A percentile compares a stretch with the other conserved stretches of the same genome.
Conservation (phyloP, 35 echinoderm and acorn worm genomes). For the Chiridota heheva region DNA sequence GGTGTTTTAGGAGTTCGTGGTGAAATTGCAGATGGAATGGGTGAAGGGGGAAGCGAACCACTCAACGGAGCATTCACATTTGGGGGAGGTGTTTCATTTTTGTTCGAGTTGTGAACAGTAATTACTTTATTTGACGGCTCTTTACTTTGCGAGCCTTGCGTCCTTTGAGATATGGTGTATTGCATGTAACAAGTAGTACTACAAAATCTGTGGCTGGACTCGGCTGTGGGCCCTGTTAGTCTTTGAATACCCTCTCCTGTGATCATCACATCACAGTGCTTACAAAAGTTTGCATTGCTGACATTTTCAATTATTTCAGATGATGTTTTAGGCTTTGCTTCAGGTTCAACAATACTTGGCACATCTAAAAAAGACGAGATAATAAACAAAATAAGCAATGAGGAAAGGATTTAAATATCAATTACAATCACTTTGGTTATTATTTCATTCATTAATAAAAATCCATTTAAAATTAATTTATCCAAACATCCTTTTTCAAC, state of each 20-base stretch:
- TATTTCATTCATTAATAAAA: too few species aligned
- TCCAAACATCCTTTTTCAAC: too few species aligned
- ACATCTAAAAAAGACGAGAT: too few species aligned
- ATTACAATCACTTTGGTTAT: too few species aligned
- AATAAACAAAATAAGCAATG: too few species aligned
- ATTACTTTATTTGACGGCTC: conserved; percentile 36
- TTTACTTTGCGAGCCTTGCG: conserved; percentile 43
- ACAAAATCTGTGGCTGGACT: conserved; percentile 80
- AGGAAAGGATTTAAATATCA: too few species aligned
- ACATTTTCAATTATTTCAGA: too few species aligned
- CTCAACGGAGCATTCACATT: conserved; percentile 5
- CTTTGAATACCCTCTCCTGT: conserved; percentile 80
- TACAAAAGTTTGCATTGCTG: conserved; percentile 69
- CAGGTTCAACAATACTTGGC: too few species aligned
- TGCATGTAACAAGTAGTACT: conserved; percentile 97
- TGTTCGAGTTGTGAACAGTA: conserved; percentile 9
- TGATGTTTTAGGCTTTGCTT: too few species aligned
- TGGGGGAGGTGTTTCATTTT: conserved; percentile 34
- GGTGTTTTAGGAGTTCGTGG: conserved; percentile 28
- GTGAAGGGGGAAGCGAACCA: conserved; percentile 31
- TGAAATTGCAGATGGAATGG: conserved; percentile 40
- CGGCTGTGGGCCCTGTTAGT: conserved; percentile 44
- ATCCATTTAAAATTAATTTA: too few species aligned
- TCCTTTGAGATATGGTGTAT: conserved; percentile 78
- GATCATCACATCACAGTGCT: conserved; percentile 93